Evolutionary conservation across 2,888 invertebrate genomes (phyloP).

Genomic region (Ormia ochracea): DNA sequence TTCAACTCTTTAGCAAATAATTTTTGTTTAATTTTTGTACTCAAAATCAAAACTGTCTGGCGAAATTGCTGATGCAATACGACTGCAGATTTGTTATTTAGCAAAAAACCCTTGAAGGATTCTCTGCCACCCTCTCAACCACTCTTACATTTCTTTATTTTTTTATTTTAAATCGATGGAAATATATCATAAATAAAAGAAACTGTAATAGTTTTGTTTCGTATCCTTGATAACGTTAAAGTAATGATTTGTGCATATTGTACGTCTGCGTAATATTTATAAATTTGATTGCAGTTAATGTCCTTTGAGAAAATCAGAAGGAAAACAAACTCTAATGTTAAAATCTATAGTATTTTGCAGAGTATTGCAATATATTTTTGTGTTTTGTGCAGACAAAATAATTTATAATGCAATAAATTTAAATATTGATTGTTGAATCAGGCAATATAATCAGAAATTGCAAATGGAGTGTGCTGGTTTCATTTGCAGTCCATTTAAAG

Average conservation of each 20-base stretch:
- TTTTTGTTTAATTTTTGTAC: too few relatives aligned
- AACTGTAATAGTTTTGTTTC: neutral
- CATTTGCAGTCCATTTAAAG: neutral
- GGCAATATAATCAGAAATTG: neutral
- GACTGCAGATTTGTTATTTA: neutral
- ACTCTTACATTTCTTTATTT: neutral
- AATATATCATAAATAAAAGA: conserved; percentile 23
- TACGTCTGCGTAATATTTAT: conserved; percentile 16
- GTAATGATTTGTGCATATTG: conserved; percentile 20
- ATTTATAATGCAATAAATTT: conserved; percentile 57
- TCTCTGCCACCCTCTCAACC: too few relatives aligned
- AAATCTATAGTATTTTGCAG: conserved; percentile 21
- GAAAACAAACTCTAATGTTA: conserved; percentile 6
- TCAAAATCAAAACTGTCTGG: too few relatives aligned
- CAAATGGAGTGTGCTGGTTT: neutral
- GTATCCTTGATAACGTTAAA: neutral
- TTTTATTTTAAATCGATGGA: conserved; percentile 5
- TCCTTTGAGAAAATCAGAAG: conserved; percentile 21
- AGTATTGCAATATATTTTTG: neutral
- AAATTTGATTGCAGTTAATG: conserved; percentile 29
- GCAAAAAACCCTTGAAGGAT: neutral
- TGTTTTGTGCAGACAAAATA: conserved; percentile 25
- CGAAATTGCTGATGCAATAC: neutral
- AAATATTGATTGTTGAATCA: conserved; percentile 35
- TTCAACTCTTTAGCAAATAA: too few relatives aligned